Conservation (phyloP, 2,888 invertebrate species). For the Drosophila subquinaria region DNA sequence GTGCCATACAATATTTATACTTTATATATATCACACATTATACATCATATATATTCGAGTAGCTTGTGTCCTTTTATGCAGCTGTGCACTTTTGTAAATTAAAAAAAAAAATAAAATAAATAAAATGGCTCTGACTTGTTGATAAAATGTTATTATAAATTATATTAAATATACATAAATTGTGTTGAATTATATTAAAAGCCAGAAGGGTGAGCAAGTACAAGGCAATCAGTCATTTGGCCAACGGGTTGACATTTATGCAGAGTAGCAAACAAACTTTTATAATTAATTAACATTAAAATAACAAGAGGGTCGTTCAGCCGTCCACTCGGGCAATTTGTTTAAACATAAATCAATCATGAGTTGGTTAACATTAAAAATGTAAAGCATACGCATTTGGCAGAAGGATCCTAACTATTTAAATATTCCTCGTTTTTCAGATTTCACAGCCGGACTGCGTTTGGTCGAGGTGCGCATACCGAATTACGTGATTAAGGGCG, state of each 20-base stretch:
- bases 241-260: slow-evolving; percentile 67
- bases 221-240: slow-evolving; percentile 62
- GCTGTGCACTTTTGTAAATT: slow-evolving; percentile 67
- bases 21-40: slow-evolving; percentile 15
- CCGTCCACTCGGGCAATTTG: slow-evolving; percentile 49
- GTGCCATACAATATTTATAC: slow-evolving; percentile 12
- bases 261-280: slow-evolving; percentile 65
- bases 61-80: slow-evolving; percentile 35
- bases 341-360: slow-evolving; percentile 74
- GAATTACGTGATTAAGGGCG: slow-evolving; percentile 91
- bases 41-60: slow-evolving; percentile 18
- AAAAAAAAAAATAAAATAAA: slow-evolving; percentile 46
- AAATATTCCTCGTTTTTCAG: slow-evolving; percentile 74
- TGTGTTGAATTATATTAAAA: slow-evolving; percentile 37
- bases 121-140: slow-evolving; percentile 45
- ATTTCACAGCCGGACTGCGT: slow-evolving; percentile 88
- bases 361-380: slow-evolving; percentile 54
- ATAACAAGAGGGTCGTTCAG: slow-evolving; percentile 32
- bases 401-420: slow-evolving; percentile 28
- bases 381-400: slow-evolving; percentile 41
- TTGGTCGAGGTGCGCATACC: slow-evolving; percentile 93
- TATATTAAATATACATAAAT: slow-evolving; percentile 70
- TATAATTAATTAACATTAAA: slow-evolving; percentile 77
- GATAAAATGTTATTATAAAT: slow-evolving; percentile 70
- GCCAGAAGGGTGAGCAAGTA: slow-evolving; percentile 16